Base-by-base conservation (phyloP, 2,888 invertebrate genomes). In the Hoplodrina ambigua region DNA sequence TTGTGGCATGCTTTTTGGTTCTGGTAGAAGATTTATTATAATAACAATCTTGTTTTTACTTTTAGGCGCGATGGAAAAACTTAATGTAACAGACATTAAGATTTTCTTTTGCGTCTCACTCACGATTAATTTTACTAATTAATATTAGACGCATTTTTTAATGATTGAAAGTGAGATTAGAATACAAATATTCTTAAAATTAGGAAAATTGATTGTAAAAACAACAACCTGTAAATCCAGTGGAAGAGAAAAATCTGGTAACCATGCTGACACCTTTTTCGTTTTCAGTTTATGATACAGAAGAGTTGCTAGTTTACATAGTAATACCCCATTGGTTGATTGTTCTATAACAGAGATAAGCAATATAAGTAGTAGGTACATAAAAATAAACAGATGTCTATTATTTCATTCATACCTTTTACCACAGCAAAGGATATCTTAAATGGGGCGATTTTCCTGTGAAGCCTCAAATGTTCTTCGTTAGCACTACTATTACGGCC, bases 371-470 rank as follows among this genome's bases (percentile, higher is more conserved):
- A 54, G 52, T 20, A 30, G 19, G 41, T 33, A 13, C 8, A 19
- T 15, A 15, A 17, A 15, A 44, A n/a, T 15, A 20, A 59, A 11
- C 0, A 30, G 4, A 54, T 41, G 20, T 13, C 11, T 49, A 7
- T 46, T 46, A 50, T 50, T 50, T 0, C 7, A 19, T 25, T 19
- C 59, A 63, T 75, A 80, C 83, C 75, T 72, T 75, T 65, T 78
- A 88, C 88, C 60, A 97, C 89, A 25, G 96, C 96, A 89, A 98
- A 97, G 58, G 97, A 96, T 72, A 97, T 96, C 95, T 98, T 98
- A 87, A 97, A 98, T 0, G 98, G 98, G 17, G 98, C 97, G 71
- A 98, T 93, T 91, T 97, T 97, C 70, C 97, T 96, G 86, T 98
- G 97, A 54, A 98, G 94, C 73, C 96, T 94, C 59, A 97, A 91